Base-by-base conservation (phyloP, 2,888 invertebrate species). In the Volucella bombylans region DNA sequence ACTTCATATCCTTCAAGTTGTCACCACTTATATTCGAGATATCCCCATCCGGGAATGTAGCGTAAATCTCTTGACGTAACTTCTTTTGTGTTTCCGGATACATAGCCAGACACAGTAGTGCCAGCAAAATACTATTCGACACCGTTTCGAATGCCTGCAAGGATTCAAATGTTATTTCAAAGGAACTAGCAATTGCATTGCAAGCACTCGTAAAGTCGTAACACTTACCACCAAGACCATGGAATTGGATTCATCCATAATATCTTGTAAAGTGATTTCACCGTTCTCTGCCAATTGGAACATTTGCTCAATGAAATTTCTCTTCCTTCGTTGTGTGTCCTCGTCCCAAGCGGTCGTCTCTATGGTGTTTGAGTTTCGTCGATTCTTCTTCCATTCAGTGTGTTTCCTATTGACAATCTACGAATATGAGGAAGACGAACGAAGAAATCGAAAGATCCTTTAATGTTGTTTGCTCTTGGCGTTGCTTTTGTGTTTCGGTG, bases 261-360 rank as follows among this genome's bases (percentile, higher is more conserved):
- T 89, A 74, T 90, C 90, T 87, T 90, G 88, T 45, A 90, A 86
- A 3, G 89, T 89, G 39, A 90, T 81, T 78, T 90, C 90, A 4
- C 90, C 90, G 12, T 88, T 88, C 77, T 90, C 90, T 11, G 90
- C 91, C 88, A 90, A 86, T 61, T 90, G 89, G 69, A 90, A 91
- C 87, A 91, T 89, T 87, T 91, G 90, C 82, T 90, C 90, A 55
- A 90, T 90, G 81, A 91, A 91, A 77, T 90, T 90, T 81, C 90
- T 89, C 11, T 89, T 88, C 68, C 61, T 77, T 31, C 81, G 81
- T 67, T 89, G 88, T 87, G 87, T 88, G 6, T 71, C 71, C 4
- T 67, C 85, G 10, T 65, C 68, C 50, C 62, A 65, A 14, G 57
- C 9, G 12, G 23, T 62, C 9, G 52, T 54, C 43, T 68, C 50